Evolutionary conservation across 2,797 vertebrate genomes (phyloP), one percentile per base, ranked within the genome.

Genomic region (Acipenser transmontanus): DNA sequence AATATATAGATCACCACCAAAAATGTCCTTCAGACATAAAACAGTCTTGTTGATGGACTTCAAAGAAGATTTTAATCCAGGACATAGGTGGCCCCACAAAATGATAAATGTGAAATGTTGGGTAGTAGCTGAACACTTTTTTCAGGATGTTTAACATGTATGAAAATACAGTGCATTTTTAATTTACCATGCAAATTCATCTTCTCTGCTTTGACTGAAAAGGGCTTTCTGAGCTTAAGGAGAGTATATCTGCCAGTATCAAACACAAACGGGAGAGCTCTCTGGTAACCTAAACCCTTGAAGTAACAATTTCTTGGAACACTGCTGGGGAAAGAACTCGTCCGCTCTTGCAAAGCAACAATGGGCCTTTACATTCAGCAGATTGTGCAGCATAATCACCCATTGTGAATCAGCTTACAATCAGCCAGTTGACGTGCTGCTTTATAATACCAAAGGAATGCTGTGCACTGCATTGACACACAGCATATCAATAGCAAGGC

Each of bases 311-410:
- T 64, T 60, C 61, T 54, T 70, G 62, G 63, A 69, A 56, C 61
- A 64, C 13, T 50, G 14, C 49, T 63, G 56, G 47, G 54, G 62
- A 71, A 62, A 48, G 13, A 60, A n/a, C 64, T 6, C 3, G 14
- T 51, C 59, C 48, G 52, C 59, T 59, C 59, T 56, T 72, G 61
- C 63, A 74, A 66, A 64, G 64, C 59, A 56, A 59, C 68, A 60
- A 73, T 62, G 69, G 57, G 66, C 62, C 56, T 49, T 63, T 59
- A 69, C 70, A 67, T 75, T 70, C 73, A 68, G 76, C 67, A 66
- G 65, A 61, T 13, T 51, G 56, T 64, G 59, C 12, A 57, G 67
- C 14, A 68, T 69, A 74, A 70, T 67, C 63, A 66, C 67, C 62
- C 49, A 69, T 59, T 69, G 71, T 73, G 67, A 68, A 66, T 66